Percentiles rank a stretch among this genome's conserved stretches.
These are phyloP conservation scores for Magallana nippona DNA, from an alignment of 2,888 invertebrate genomes.

Conservation along the genomic window DNA sequence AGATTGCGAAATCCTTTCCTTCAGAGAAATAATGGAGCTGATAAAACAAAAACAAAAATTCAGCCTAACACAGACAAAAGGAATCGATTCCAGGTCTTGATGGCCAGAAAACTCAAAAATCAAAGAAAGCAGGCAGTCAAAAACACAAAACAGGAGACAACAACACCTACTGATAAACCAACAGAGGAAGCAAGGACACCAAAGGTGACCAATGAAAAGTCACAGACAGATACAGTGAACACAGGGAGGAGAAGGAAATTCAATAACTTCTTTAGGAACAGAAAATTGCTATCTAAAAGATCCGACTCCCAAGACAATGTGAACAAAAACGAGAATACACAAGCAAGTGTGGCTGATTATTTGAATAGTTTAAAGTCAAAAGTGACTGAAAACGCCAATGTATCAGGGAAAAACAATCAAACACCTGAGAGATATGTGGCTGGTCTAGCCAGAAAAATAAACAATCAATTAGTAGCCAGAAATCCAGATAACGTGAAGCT, in stretches of 20 bases:
- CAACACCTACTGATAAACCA: background rate
- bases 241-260: background rate
- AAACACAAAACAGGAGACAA: background rate
- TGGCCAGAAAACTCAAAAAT: background rate
- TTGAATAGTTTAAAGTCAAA: constrained; percentile 1
- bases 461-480: constrained; percentile 13
- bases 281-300: background rate
- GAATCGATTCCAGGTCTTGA: background rate
- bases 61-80: background rate
- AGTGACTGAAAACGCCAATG: background rate
- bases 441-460: constrained; percentile 6
- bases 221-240: background rate
- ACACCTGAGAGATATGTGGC: background rate
- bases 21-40: background rate
- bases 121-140: background rate
- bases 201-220: background rate
- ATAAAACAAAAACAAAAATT: background rate
- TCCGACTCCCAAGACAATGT: background rate
- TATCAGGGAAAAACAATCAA: background rate
- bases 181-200: background rate
- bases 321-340: background rate
- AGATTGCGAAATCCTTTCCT: background rate
- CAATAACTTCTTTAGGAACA: background rate
- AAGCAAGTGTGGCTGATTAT: background rate
- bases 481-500: background rate